Base-by-base conservation (phyloP, 2,888 invertebrate genomes). In the Drosophila fulvimacula region DNA sequence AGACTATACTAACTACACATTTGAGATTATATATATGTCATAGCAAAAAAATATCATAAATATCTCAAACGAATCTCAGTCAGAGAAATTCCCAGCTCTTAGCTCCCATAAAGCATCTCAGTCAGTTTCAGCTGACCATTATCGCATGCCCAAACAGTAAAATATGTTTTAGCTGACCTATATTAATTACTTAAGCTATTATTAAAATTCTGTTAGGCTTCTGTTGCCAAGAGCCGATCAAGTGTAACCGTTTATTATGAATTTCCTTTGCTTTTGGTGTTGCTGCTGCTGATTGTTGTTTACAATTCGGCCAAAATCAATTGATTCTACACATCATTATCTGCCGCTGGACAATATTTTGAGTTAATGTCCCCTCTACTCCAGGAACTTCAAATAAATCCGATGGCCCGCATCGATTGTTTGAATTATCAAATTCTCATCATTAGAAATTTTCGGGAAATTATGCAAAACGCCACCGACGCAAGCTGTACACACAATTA, bases 371-470 rank as follows among this genome's bases (percentile, higher is more conserved):
- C 60, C 7, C 9, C 11, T 1, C 7, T 7, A 4, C 21, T 13
- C 36, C 27, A 2, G 30, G 0, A 3, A 46, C 51, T 32, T 69
- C 59, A 75, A 78, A 70, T 76, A 64, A 56, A 58, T 61, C 42
- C 55, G 65, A 53, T 62, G 51, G 55, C 62, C 63, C 63, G 63
- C 42, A 76, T 51, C 61, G 62, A 68, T 68, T 79, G 81, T 85
- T 88, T 88, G 81, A 77, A 71, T 75, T 80, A 73, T 85, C 82
- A 76, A 82, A 77, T 77, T 67, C 74, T 61, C 79, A 74, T 79
- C 79, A 66, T 61, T 82, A 58, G 86, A 75, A 82, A 88, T 75
- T 88, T 75, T 72, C 38, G 70, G 77, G 74, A 82, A 88, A 86
- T 86, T 83, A 83, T 83, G 83, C 83, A 88, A 83, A 83, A 81